Conservation (phyloP, 2,888 invertebrate genomes). For the Bellardia bayeri region DNA sequence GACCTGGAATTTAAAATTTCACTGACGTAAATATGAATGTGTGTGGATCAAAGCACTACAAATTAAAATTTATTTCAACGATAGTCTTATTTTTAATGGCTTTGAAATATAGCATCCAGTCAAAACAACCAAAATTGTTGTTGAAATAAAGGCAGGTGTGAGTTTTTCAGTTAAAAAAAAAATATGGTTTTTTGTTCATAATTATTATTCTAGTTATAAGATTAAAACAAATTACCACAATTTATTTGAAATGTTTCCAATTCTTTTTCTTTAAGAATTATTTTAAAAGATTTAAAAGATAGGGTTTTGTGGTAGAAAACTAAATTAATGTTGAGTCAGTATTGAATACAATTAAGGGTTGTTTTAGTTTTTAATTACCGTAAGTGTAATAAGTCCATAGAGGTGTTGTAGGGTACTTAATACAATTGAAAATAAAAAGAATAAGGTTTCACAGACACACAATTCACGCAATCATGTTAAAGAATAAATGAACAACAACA, state of each 20-base stretch:
- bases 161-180: constrained; percentile 32
- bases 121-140: constrained; percentile 14
- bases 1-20: constrained; percentile 61
- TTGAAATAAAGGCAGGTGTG: constrained; percentile 72
- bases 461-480: constrained; percentile 37
- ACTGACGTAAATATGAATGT: constrained; percentile 46
- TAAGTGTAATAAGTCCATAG: constrained; percentile 24
- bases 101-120: constrained; percentile 29
- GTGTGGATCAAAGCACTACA: constrained; percentile 44
- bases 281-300: too few relatives aligned
- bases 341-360: too few relatives aligned
- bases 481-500: constrained; percentile 9
- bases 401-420: background rate
- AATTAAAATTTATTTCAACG: constrained; percentile 66
- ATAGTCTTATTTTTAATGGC: constrained; percentile 23
- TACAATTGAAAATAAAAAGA: background rate
- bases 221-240: background rate
- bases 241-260: background rate
- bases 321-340: too few relatives aligned
- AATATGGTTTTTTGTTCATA: constrained; percentile 3
- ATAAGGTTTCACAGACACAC: background rate
- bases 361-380: constrained; percentile 3
- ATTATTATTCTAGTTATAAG: constrained; percentile 10
- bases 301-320: too few relatives aligned
- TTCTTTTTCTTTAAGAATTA: background rate